A percentile compares a stretch with the other conserved stretches of the same genome.
These are phyloP conservation scores for Cancer borealis DNA, from an alignment of 2,888 invertebrate species.

Conservation along the genomic window DNA sequence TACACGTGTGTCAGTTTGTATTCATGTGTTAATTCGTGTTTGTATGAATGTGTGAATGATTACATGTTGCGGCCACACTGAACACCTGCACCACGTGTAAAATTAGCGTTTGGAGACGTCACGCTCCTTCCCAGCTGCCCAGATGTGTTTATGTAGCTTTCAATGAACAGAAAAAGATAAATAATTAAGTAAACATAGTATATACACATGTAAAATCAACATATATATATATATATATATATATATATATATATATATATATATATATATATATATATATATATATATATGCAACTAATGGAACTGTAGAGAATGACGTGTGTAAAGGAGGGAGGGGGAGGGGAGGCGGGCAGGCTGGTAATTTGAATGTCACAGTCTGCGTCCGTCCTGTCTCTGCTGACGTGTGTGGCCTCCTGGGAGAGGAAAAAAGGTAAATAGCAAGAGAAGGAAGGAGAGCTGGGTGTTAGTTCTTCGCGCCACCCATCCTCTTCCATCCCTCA, in stretches of 20 bases:
- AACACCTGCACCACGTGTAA: not conserved
- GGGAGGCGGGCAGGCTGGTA: slow-evolving; percentile 33
- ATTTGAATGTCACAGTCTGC: slow-evolving; percentile 40
- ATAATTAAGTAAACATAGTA: no score
- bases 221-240: slow-evolving; percentile 31
- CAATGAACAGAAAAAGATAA: not conserved
- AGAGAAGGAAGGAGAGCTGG: slow-evolving; percentile 44
- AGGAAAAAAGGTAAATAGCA: not conserved
- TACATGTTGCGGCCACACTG: not conserved
- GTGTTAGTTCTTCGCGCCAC: slow-evolving; percentile 23
- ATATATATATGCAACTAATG: slow-evolving; percentile 25
- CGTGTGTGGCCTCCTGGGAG: slow-evolving; percentile 34
- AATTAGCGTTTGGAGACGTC: not conserved
- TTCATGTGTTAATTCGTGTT: slow-evolving; percentile 10
- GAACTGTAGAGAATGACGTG: slow-evolving; percentile 38
- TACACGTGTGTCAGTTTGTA: not conserved
- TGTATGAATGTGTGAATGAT: slow-evolving; percentile 19
- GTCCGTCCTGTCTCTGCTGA: slow-evolving; percentile 37
- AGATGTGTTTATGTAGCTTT: not conserved
- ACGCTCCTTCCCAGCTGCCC: not conserved
- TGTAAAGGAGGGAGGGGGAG: not conserved
- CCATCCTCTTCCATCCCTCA: not conserved
- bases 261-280: not conserved
- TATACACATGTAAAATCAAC: not conserved
- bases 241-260: slow-evolving; percentile 50